Evolutionary conservation across 1,140 invertebrate species (phyloP).

Genomic region (Ceratitis capitata): DNA sequence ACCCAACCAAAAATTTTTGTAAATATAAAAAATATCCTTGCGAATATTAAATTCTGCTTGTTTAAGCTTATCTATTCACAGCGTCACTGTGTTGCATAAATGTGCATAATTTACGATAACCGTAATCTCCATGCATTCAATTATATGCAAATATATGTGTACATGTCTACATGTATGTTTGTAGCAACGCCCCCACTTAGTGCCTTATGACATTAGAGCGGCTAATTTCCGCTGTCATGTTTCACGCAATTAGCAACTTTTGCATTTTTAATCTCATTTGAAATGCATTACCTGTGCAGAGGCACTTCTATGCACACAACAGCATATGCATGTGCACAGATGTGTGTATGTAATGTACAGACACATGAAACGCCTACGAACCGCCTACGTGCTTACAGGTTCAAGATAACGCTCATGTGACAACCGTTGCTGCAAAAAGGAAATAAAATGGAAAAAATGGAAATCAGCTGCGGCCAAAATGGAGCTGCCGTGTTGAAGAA

Average conservation of each 20-base stretch:
- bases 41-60: too few species aligned
- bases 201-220: background rate
- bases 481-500: background rate
- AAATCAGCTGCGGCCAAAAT: background rate
- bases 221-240: constrained; percentile 28
- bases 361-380: background rate
- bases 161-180: too few species aligned
- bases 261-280: constrained; percentile 38
- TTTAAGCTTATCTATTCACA: too few species aligned
- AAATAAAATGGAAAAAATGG: background rate
- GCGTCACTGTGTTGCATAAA: too few species aligned
- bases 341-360: too few species aligned
- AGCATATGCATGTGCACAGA: background rate
- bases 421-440: background rate
- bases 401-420: background rate
- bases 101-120: background rate
- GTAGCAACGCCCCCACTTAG: background rate
- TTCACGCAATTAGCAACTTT: constrained; percentile 35
- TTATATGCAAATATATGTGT: too few species aligned
- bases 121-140: background rate
- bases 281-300: constrained; percentile 23
- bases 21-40: too few species aligned
- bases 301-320: background rate
- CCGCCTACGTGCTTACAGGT: background rate
- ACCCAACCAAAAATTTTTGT: too few species aligned